phyloP scores from a whole-genome alignment of 2,888 invertebrate species.

The Ariolimax columbianus region DNA sequence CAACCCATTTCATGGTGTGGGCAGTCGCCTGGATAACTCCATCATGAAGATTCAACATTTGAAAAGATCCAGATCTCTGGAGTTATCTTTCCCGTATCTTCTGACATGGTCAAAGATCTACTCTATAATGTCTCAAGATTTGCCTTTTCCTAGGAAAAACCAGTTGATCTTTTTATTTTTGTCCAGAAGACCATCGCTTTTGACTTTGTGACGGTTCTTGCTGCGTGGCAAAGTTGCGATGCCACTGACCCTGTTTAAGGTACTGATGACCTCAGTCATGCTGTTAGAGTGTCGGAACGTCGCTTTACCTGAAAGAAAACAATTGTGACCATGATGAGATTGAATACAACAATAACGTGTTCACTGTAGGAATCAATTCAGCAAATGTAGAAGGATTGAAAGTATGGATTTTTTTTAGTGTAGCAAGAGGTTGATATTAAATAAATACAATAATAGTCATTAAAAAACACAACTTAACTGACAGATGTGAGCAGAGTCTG shows the following conservation, averaged over 20 bases:
- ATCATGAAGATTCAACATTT: neutral
- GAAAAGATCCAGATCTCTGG: neutral
- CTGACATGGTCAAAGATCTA: neutral
- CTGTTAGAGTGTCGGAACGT: slow-evolving; percentile 21
- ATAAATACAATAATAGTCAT: too few relatives aligned
- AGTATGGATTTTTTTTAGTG: too few relatives aligned
- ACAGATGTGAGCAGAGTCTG: too few relatives aligned
- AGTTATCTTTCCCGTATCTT: neutral
- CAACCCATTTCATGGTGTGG: neutral
- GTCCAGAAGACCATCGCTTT: slow-evolving; percentile 18
- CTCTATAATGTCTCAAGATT: slow-evolving; percentile 23
- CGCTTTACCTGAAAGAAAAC: slow-evolving; percentile 16
- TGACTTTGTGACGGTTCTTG: slow-evolving; percentile 43
- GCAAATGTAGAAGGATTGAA: too few relatives aligned
- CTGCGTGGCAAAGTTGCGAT: slow-evolving; percentile 46
- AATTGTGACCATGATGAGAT: neutral
- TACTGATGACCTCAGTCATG: neutral
- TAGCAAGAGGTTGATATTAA: too few relatives aligned
- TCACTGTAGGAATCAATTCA: too few relatives aligned
- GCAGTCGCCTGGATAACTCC: neutral
- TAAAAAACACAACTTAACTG: too few relatives aligned
- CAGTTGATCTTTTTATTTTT: slow-evolving; percentile 40
- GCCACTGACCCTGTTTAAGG: slow-evolving; percentile 19
- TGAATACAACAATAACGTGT: neutral
- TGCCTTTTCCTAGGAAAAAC: slow-evolving; percentile 48